Evolutionary conservation across 2,797 vertebrate species (phyloP).

Genomic region (Etheostoma nigrum): DNA sequence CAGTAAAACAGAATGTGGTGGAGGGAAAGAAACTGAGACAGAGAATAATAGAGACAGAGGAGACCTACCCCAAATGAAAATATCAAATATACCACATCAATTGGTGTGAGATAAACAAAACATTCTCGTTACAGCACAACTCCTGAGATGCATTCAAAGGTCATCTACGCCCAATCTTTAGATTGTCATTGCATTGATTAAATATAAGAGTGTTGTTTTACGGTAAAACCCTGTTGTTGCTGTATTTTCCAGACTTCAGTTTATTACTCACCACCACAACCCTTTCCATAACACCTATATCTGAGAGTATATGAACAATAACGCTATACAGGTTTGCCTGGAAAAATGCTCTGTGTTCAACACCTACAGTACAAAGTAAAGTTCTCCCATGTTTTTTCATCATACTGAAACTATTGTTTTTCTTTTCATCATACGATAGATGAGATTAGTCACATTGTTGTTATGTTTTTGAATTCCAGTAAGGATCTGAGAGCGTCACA

Average conservation of each 20-base stretch:
- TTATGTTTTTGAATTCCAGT: constrained; percentile 61
- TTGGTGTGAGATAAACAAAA: constrained; percentile 24
- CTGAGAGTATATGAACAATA: constrained; percentile 25
- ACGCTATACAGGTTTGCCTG: constrained; percentile 19
- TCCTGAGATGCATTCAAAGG: constrained; percentile 16
- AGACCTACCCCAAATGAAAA: constrained; percentile 14
- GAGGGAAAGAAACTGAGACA: constrained; percentile 28
- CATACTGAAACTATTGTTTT: constrained; percentile 31
- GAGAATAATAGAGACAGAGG: no score
- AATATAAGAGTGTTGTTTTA: constrained; percentile 40
- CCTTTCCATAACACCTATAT: constrained; percentile 34
- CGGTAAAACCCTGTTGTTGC: constrained; percentile 3
- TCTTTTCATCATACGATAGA: constrained; percentile 31
- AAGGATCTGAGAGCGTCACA: constrained; percentile 57
- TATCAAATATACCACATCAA: constrained; percentile 34
- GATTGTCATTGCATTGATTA: constrained; percentile 7
- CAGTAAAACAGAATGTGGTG: constrained; percentile 34
- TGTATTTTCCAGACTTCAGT: constrained; percentile 27
- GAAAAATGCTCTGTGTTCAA: constrained; percentile 19
- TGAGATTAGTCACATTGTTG: constrained; percentile 61
- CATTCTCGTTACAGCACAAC: background rate
- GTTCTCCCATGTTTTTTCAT: background rate
- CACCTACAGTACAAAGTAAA: constrained; percentile 13
- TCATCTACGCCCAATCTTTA: background rate
- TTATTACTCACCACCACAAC: background rate